Evolutionary conservation across 2,113 vertebrate species (phyloP).

Genomic region (Accipiter cooperii): DNA sequence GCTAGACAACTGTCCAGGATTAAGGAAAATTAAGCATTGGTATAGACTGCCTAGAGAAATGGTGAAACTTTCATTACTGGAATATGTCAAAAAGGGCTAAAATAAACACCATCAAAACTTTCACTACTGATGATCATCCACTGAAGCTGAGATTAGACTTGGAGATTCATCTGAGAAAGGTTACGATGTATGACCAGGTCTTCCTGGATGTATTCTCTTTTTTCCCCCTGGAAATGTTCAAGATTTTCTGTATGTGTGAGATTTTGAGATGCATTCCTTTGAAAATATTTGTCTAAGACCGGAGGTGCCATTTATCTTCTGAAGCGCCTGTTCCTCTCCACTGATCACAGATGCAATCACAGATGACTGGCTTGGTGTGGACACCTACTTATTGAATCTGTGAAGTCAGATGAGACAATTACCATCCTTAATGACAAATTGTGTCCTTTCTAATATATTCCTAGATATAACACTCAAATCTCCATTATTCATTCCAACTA

Average conservation of each 20-base stretch:
- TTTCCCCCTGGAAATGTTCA: background rate
- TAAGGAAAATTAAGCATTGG: background rate
- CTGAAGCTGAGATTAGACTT: background rate
- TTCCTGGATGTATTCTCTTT: background rate
- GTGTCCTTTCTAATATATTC: constrained; percentile 13
- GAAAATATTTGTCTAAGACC: constrained; percentile 5
- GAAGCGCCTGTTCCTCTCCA: background rate
- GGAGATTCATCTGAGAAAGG: background rate
- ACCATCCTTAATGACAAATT: constrained; percentile 12
- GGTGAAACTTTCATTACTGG: background rate
- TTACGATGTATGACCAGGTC: background rate
- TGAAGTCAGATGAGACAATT: constrained; percentile 37
- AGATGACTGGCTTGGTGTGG: constrained; percentile 11
- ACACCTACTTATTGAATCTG: background rate
- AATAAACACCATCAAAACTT: background rate
- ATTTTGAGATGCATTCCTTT: background rate
- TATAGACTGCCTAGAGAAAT: background rate
- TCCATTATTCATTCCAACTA: constrained; percentile 19
- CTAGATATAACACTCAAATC: background rate
- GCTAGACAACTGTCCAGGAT: background rate
- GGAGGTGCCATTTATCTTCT: background rate
- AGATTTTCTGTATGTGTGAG: background rate
- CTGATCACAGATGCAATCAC: constrained; percentile 25
- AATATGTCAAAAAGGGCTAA: background rate
- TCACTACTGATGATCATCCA: background rate